Conservation (phyloP, 2,888 invertebrate species). For the Brenthis daphne region DNA sequence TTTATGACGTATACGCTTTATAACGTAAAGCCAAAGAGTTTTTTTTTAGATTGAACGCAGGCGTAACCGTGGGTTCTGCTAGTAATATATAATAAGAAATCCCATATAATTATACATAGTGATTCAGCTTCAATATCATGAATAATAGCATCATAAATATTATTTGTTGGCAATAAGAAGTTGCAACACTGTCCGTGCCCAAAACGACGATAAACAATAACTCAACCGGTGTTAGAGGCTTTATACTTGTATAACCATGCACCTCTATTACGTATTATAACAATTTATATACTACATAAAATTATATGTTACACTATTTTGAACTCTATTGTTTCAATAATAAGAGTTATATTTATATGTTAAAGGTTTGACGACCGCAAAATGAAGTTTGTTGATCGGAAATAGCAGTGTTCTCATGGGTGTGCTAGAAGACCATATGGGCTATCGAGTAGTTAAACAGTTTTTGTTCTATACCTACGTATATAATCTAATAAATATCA, state of each 20-base stretch:
- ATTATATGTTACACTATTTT: not conserved
- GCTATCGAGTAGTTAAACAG: conserved; percentile 43
- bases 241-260: conserved; percentile 45
- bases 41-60: too few relatives aligned
- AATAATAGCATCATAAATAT: conserved; percentile 35
- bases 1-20: too few relatives aligned
- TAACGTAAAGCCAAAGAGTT: too few relatives aligned
- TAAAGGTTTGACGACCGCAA: conserved; percentile 14
- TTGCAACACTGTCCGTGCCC: conserved; percentile 40
- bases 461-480: conserved; percentile 48
- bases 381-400: conserved; percentile 46
- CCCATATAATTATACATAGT: not conserved
- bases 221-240: conserved; percentile 50
- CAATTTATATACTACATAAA: conserved; percentile 26
- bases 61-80: too few relatives aligned
- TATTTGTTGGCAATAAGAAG: conserved; percentile 38
- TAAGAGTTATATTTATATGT: not conserved
- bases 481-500: too few relatives aligned
- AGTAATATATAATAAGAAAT: too few relatives aligned
- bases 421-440: conserved; percentile 40
- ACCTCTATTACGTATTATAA: conserved; percentile 45
- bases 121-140: conserved; percentile 26
- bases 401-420: conserved; percentile 51
- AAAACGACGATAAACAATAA: conserved; percentile 47
- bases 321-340: conserved; percentile 13